These are phyloP conservation scores for Hydroisotoma schaefferi DNA, from an alignment of 2,888 invertebrate genomes.

Conservation along the genomic window DNA sequence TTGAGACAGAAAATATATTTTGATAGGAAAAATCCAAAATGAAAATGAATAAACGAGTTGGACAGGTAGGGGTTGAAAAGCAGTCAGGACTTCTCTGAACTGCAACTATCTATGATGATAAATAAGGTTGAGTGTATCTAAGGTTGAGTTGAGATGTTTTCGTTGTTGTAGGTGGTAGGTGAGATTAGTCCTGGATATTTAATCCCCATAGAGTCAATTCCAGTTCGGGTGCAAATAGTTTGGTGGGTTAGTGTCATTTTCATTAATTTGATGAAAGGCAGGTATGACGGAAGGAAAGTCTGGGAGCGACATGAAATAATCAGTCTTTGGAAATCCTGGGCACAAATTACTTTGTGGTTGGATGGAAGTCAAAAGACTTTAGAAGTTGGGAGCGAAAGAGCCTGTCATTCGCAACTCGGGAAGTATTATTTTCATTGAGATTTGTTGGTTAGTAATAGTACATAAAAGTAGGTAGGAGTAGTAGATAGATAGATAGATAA, in stretches of 20 bases:
- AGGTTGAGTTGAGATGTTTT: too few species aligned
- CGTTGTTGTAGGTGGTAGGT: neutral
- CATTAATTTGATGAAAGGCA: slow-evolving; percentile 40
- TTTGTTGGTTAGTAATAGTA: slow-evolving; percentile 20
- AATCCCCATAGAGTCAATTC: neutral
- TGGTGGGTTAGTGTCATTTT: slow-evolving; percentile 36
- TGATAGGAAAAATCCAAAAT: too few species aligned
- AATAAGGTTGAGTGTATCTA: too few species aligned
- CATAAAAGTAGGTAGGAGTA: neutral
- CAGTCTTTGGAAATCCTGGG: slow-evolving; percentile 35
- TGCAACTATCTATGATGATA: too few species aligned
- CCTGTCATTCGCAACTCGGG: slow-evolving; percentile 50
- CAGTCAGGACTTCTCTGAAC: too few species aligned
- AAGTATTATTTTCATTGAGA: slow-evolving; percentile 53
- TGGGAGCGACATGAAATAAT: slow-evolving; percentile 47
- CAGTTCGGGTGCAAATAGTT: slow-evolving; percentile 20
- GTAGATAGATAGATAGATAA: neutral
- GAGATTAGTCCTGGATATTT: neutral
- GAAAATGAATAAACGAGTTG: too few species aligned
- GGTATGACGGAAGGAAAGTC: slow-evolving; percentile 31
- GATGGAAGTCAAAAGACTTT: slow-evolving; percentile 48
- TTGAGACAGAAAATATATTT: too few species aligned
- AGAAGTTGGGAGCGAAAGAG: slow-evolving; percentile 34
- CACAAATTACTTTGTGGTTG: slow-evolving; percentile 48
- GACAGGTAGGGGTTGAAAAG: too few species aligned